These are phyloP conservation scores for Semnornis frantzii DNA, from an alignment of 2,113 vertebrate genomes.

Conservation along the genomic window DNA sequence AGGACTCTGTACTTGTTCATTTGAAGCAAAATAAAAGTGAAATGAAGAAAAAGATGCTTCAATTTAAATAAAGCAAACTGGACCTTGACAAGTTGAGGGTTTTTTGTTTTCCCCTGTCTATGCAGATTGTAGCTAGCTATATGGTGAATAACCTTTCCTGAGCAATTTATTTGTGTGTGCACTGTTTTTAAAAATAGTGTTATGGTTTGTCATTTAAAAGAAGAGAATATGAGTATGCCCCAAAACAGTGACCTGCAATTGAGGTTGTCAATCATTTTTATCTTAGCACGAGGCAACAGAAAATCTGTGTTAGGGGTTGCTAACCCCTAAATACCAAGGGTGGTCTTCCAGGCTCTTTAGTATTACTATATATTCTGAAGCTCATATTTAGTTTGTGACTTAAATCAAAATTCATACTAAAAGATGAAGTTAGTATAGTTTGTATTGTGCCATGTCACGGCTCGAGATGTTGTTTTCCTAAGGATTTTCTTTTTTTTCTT, in stretches of 20 bases:
- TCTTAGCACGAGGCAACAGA: not conserved
- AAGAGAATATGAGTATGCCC: not conserved
- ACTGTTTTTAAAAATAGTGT: not conserved
- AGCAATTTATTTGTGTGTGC: not conserved
- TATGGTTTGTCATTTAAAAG: not conserved
- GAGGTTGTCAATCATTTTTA: not conserved
- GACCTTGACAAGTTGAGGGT: not conserved
- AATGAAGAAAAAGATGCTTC: not conserved
- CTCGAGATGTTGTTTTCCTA: conserved; percentile 13
- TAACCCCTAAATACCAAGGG: not conserved
- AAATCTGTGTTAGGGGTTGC: not conserved
- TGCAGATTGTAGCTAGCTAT: conserved; percentile 1
- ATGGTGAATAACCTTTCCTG: not conserved
- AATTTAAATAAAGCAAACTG: not conserved
- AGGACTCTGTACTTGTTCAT: not conserved
- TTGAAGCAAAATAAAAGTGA: not conserved
- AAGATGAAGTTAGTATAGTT: conserved; percentile 15
- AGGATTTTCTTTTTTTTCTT: not conserved
- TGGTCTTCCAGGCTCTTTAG: not conserved
- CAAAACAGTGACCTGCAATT: not conserved
- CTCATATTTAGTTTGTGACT: not conserved
- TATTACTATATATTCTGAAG: not conserved
- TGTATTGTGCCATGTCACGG: not conserved
- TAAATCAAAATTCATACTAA: not conserved
- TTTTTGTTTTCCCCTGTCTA: not conserved